Evolutionary conservation across 2,797 vertebrate species (phyloP).

Genomic region (Pipistrellus pygmaeus): DNA sequence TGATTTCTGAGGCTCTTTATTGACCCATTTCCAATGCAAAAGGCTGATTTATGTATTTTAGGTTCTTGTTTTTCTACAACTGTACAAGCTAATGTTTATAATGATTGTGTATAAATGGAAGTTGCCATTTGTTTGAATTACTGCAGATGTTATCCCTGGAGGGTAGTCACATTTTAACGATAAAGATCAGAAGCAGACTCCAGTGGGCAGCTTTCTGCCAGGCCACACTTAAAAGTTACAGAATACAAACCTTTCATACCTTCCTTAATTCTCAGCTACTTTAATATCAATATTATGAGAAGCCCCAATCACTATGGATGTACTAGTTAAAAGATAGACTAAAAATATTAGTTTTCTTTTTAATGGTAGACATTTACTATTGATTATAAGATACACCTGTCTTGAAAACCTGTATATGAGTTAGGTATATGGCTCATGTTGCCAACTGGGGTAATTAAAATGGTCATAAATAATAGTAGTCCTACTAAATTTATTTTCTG

Average conservation of each 20-base stretch:
- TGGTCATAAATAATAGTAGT: background rate
- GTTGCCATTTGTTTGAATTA: background rate
- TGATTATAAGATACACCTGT: background rate
- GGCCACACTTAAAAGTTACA: background rate
- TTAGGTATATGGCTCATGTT: background rate
- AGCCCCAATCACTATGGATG: background rate
- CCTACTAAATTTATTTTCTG: background rate
- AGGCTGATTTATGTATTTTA: background rate
- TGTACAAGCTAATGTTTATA: background rate
- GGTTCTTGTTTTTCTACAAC: background rate
- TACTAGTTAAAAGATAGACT: background rate
- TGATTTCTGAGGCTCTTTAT: background rate
- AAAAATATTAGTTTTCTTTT: background rate
- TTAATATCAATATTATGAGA: background rate
- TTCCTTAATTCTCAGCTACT: background rate
- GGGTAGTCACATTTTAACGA: background rate
- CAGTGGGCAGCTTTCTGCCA: constrained; percentile 10
- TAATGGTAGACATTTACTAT: background rate
- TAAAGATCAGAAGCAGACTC: background rate
- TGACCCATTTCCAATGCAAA: background rate
- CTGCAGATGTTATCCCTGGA: background rate
- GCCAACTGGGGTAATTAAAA: background rate
- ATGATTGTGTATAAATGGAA: background rate
- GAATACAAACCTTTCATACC: background rate
- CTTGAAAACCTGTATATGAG: background rate